phyloP scores from a whole-genome alignment of 2,888 invertebrate species.

The Ectemnius cavifrons region DNA sequence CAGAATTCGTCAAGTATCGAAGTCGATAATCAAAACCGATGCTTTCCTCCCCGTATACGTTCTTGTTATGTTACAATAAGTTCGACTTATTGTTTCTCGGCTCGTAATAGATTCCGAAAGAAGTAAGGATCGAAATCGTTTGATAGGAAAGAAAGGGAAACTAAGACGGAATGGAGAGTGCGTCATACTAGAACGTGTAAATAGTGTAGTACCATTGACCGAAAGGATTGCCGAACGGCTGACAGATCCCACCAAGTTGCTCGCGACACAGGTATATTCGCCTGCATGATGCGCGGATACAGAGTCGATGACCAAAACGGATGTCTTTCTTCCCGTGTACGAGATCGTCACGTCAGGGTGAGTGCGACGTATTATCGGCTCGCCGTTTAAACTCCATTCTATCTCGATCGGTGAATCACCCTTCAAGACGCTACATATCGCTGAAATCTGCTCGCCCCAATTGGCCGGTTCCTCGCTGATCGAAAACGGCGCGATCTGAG shows the following conservation, averaged over 20 bases:
- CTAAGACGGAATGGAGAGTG: slow-evolving; percentile 20
- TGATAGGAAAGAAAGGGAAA: too few relatives aligned
- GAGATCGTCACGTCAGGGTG: slow-evolving; percentile 70
- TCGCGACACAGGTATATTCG: slow-evolving; percentile 79
- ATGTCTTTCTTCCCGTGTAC: slow-evolving; percentile 73
- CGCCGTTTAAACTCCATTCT: slow-evolving; percentile 81
- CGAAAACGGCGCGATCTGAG: slow-evolving; percentile 84
- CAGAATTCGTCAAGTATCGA: slow-evolving; percentile 4
- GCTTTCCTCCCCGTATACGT: background rate
- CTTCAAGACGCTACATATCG: slow-evolving; percentile 86
- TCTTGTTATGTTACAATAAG: too few relatives aligned
- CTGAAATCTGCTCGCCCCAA: slow-evolving; percentile 86
- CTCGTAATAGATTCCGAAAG: too few relatives aligned
- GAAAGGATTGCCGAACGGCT: slow-evolving; percentile 77
- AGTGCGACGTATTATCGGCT: slow-evolving; percentile 59
- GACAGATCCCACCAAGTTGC: slow-evolving; percentile 78
- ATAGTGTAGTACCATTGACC: slow-evolving; percentile 77
- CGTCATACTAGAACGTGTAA: slow-evolving; percentile 27
- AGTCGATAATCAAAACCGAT: slow-evolving; percentile 31
- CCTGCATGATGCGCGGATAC: slow-evolving; percentile 78
- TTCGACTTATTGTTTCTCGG: too few relatives aligned
- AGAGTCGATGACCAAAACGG: slow-evolving; percentile 77
- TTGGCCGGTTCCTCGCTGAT: slow-evolving; percentile 86
- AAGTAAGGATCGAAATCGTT: too few relatives aligned
- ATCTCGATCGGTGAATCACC: slow-evolving; percentile 90